Evolutionary conservation across 2,888 invertebrate species (phyloP).

Genomic region (Oasisia sp.): DNA sequence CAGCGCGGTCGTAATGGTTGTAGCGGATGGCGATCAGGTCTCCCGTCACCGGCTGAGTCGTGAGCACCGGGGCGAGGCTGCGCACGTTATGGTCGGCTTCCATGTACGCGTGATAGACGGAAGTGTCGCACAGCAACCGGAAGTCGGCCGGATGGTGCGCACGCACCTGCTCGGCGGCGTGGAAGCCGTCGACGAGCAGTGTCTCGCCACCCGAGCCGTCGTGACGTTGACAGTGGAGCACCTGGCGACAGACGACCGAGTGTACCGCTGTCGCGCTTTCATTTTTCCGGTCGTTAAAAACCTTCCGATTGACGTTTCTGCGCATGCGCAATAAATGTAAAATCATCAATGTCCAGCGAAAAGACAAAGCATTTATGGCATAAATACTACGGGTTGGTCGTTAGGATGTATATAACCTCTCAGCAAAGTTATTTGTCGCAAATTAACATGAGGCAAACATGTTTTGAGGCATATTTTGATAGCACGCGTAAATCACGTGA

Average conservation of each 20-base stretch:
- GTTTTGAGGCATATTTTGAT: no score
- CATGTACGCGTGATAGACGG: slow-evolving; percentile 75
- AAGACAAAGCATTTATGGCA: no score
- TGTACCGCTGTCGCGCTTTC: neutral
- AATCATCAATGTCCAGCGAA: no score
- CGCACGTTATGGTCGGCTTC: slow-evolving; percentile 39
- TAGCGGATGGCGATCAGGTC: slow-evolving; percentile 74
- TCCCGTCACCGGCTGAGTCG: slow-evolving; percentile 64
- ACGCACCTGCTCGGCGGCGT: slow-evolving; percentile 72
- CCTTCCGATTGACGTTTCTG: no score
- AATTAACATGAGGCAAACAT: no score
- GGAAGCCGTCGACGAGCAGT: slow-evolving; percentile 79
- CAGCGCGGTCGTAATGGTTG: slow-evolving; percentile 80
- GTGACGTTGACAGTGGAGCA: slow-evolving; percentile 58
- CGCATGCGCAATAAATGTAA: no score
- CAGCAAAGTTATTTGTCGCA: no score
- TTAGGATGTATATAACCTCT: no score
- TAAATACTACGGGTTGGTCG: no score
- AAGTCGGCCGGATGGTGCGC: slow-evolving; percentile 59
- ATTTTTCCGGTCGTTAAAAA: no score
- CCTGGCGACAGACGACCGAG: slow-evolving; percentile 18
- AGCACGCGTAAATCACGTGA: no score
- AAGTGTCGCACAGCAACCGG: slow-evolving; percentile 72
- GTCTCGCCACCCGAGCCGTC: slow-evolving; percentile 78
- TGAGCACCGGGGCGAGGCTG: slow-evolving; percentile 44